These are phyloP conservation scores for Enteromius afrohamiltoni DNA, from an alignment of 2,797 vertebrate species.

Conservation along the genomic window DNA sequence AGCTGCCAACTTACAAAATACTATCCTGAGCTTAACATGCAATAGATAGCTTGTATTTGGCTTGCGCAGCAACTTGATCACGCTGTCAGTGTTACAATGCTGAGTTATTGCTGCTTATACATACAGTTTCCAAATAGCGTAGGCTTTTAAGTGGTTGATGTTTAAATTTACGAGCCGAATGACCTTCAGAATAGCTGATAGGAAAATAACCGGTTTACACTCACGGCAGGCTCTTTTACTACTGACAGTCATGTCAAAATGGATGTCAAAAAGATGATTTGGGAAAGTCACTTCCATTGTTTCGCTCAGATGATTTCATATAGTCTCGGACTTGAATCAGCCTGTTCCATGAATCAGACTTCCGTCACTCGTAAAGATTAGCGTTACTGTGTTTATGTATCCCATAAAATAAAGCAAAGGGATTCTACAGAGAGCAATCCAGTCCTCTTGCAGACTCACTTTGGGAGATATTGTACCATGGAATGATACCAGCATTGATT, in stretches of 20 bases:
- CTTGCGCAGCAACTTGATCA: constrained; percentile 16
- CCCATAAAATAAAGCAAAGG: constrained; percentile 21
- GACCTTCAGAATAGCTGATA: not conserved
- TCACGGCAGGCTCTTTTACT: constrained; percentile 5
- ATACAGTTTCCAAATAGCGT: not conserved
- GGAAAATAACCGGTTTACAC: constrained; percentile 11
- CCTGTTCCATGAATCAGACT: not conserved
- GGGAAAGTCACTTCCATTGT: not conserved
- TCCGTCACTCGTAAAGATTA: constrained; percentile 15
- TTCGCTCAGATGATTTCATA: not conserved
- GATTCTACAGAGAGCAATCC: not conserved
- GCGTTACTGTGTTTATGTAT: not conserved
- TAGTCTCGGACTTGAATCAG: constrained; percentile 1
- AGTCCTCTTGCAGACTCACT: constrained; percentile 24
- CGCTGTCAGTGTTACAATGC: not conserved
- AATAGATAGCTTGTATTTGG: constrained; percentile 27
- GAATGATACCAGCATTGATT: constrained; percentile 38
- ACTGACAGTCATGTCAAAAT: constrained; percentile 4
- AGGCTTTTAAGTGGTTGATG: not conserved
- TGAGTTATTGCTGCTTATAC: constrained; percentile 25
- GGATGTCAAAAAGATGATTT: not conserved
- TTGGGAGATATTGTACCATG: constrained; percentile 41
- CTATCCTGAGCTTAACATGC: constrained; percentile 16
- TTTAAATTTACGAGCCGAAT: not conserved
- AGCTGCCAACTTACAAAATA: constrained; percentile 38